Evolutionary conservation across 2,113 vertebrate genomes (phyloP), one percentile per base, ranked within the genome.

Genomic region (Vimba vimba): DNA sequence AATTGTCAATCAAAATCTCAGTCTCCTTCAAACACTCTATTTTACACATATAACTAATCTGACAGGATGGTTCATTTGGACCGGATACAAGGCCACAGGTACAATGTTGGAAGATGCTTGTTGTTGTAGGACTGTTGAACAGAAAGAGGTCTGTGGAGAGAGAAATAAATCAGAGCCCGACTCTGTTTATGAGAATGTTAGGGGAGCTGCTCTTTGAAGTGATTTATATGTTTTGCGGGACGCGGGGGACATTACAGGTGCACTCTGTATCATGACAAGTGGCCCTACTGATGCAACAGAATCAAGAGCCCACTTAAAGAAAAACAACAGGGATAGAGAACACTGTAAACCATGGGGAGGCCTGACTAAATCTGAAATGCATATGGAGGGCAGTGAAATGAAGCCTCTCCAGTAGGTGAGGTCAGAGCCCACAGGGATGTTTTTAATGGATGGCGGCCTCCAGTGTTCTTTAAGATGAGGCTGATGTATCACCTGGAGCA

Each of bases 161-260:
- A 80, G 80, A 73, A 83, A 85, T 83, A 86, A 74, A 89, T 90
- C 73, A 57, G 75, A 88, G 76, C 52, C 52, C 45, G 52, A 75
- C 83, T 87, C 77, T 82, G 86, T 85, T 27, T 85, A 89, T 88
- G 86, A 77, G 90, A 87, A 90, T 91, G 87, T 88, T 90, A 80
- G 86, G 87, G 57, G 82, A 78, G 69, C 86, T 33, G 78, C 45
- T 50, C 50, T 77, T 78, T 68, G 47, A 85, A 85, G 85, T 91
- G 89, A 91, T 92, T 92, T 89, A 91, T 93, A 88, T 91, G 88
- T 90, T 89, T 92, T 92, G 83, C 82, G 60, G 68, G 39, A 33
- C 82, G 64, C 81, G 52, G 75, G 55, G 85, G 77, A 89, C 87
- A 88, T 89, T 89, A 92, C 92, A 93, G 93, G 92, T 94, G 92